Conservation (phyloP, 2,113 vertebrate species). For the Meleagris gallopavo region DNA sequence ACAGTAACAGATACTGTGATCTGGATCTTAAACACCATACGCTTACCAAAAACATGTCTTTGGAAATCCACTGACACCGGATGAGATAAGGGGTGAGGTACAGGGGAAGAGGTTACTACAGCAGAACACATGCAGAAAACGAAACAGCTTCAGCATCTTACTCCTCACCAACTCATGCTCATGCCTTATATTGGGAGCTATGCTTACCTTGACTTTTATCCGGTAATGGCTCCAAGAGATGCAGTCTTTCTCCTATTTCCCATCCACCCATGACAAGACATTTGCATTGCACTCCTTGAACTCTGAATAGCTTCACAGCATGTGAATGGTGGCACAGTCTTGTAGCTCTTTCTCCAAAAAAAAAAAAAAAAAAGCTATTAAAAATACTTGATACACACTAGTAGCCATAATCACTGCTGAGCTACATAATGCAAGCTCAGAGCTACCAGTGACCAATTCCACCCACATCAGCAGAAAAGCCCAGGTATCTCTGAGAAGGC, state of each 20-base stretch:
- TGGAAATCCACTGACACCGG: neutral
- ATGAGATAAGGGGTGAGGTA: neutral
- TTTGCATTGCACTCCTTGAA: fast-evolving
- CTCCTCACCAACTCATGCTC: fast-evolving
- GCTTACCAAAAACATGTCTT: neutral
- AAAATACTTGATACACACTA: neutral
- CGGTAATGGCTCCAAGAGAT: neutral
- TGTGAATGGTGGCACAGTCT: neutral
- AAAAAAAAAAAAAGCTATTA: neutral
- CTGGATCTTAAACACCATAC: neutral
- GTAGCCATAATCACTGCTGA: neutral
- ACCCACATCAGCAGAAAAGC: neutral
- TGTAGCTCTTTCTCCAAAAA: neutral
- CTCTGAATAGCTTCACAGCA: neutral
- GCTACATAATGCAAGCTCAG: neutral
- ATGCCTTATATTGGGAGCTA: fast-evolving
- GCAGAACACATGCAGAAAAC: neutral
- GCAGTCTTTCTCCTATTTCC: fast-evolving
- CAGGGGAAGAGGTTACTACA: neutral
- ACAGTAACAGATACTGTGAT: neutral
- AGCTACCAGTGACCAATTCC: neutral
- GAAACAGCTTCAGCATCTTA: neutral
- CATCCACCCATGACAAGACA: fast-evolving
- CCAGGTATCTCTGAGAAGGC: neutral
- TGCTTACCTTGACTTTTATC: fast-evolving